Conservation (phyloP, 2,888 invertebrate species). For the Microctonus brassicae region DNA sequence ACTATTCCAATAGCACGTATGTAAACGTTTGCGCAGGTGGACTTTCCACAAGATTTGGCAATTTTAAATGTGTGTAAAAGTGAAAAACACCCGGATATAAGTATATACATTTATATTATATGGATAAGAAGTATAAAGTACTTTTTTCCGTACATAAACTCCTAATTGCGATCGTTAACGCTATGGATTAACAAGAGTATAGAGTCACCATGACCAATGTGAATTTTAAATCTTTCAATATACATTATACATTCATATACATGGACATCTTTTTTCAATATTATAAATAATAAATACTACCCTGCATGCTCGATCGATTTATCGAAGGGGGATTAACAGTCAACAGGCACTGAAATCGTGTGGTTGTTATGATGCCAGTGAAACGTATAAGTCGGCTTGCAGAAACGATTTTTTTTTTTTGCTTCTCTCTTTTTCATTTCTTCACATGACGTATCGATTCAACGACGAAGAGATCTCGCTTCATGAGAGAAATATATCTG, state of each 20-base stretch:
- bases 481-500: no score
- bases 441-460: slow-evolving; percentile 48
- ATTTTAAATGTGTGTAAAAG: slow-evolving; percentile 2
- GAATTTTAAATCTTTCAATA: background rate
- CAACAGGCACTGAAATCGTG: slow-evolving; percentile 47
- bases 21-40: slow-evolving; percentile 60
- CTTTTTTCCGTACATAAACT: slow-evolving; percentile 5
- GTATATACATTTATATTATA: background rate
- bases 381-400: slow-evolving; percentile 61
- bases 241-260: background rate
- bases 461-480: slow-evolving; percentile 55
- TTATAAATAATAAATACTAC: no score
- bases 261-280: background rate
- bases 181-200: slow-evolving; percentile 1
- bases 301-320: slow-evolving; percentile 55
- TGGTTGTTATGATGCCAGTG: slow-evolving; percentile 58
- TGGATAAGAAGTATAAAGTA: background rate
- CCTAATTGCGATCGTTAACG: slow-evolving; percentile 28
- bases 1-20: slow-evolving; percentile 29
- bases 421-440: slow-evolving; percentile 40
- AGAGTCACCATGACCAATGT: slow-evolving; percentile 9
- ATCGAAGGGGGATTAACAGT: slow-evolving; percentile 55
- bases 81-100: slow-evolving; percentile 16
- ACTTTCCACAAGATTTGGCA: slow-evolving; percentile 34
- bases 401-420: slow-evolving; percentile 47